phyloP scores from a whole-genome alignment of 2,113 vertebrate genomes.

The Serinus canaria region DNA sequence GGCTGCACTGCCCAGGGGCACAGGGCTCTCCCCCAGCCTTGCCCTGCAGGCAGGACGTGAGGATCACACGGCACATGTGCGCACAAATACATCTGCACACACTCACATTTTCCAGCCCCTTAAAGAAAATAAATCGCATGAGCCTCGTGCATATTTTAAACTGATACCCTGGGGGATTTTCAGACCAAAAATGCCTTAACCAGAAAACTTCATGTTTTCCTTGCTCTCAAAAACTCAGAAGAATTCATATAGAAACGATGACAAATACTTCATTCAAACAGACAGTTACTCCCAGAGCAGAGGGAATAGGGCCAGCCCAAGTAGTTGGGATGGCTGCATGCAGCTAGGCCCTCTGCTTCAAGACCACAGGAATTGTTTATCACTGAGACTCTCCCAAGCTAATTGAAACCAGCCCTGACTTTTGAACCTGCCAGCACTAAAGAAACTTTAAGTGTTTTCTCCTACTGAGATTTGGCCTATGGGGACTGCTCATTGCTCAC shows the following conservation, averaged over 20 bases:
- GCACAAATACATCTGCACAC: slow-evolving; percentile 38
- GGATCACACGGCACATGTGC: not conserved
- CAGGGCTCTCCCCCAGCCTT: not conserved
- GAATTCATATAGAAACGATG: slow-evolving; percentile 55
- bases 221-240: slow-evolving; percentile 57
- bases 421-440: slow-evolving; percentile 79
- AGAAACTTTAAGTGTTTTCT: slow-evolving; percentile 77
- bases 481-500: slow-evolving; percentile 68
- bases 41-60: not conserved
- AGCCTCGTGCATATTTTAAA: slow-evolving; percentile 46
- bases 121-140: slow-evolving; percentile 53
- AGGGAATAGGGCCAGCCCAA: slow-evolving; percentile 45
- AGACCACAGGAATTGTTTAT: slow-evolving; percentile 91
- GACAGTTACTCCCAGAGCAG: slow-evolving; percentile 42
- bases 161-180: slow-evolving; percentile 43
- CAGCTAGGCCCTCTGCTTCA: slow-evolving; percentile 61
- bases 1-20: not conserved
- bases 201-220: slow-evolving; percentile 57
- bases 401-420: slow-evolving; percentile 84
- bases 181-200: slow-evolving; percentile 58
- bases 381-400: slow-evolving; percentile 78
- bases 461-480: slow-evolving; percentile 70
- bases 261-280: slow-evolving; percentile 56
- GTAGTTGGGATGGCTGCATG: slow-evolving; percentile 40
- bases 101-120: slow-evolving; percentile 50